phyloP scores from a whole-genome alignment of 2,113 vertebrate species.

The Oostethus manadensis region DNA sequence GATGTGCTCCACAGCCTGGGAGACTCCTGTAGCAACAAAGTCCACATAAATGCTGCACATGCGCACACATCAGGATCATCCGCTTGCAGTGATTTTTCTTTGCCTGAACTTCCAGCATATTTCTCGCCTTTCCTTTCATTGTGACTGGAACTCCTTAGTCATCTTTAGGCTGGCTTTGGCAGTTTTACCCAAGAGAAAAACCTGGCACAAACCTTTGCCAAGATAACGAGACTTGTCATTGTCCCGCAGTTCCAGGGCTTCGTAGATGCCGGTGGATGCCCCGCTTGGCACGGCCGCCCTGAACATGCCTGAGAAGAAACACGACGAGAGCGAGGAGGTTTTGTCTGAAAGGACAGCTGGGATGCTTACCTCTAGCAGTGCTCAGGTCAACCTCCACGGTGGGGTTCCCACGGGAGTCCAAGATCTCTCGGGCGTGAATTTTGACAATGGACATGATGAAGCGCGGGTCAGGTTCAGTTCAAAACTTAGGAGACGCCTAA shows the following conservation, averaged over 20 bases:
- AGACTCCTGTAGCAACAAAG: slow-evolving; percentile 85
- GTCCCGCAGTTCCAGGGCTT: slow-evolving; percentile 93
- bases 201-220: slow-evolving; percentile 81
- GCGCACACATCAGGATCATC: no score
- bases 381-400: slow-evolving; percentile 92
- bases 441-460: slow-evolving; percentile 86
- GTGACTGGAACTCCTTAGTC: no score
- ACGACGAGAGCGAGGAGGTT: neutral
- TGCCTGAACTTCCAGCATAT: neutral
- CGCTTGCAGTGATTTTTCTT: no score
- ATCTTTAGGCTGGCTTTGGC: no score
- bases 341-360: neutral
- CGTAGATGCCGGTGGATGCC: slow-evolving; percentile 94
- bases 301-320: slow-evolving; percentile 79
- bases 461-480: slow-evolving; percentile 12
- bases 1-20: slow-evolving; percentile 91
- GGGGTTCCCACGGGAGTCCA: slow-evolving; percentile 97
- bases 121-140: no score
- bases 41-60: slow-evolving; percentile 30
- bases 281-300: slow-evolving; percentile 93
- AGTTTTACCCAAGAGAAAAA: no score
- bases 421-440: slow-evolving; percentile 87
- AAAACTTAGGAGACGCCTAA: no score
- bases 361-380: slow-evolving; percentile 80
- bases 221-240: slow-evolving; percentile 91